A percentile compares a stretch with the other conserved stretches of the same genome.
phyloP scores from a whole-genome alignment of 2,113 vertebrate species.

The Petrocephalus microphthalmus region DNA sequence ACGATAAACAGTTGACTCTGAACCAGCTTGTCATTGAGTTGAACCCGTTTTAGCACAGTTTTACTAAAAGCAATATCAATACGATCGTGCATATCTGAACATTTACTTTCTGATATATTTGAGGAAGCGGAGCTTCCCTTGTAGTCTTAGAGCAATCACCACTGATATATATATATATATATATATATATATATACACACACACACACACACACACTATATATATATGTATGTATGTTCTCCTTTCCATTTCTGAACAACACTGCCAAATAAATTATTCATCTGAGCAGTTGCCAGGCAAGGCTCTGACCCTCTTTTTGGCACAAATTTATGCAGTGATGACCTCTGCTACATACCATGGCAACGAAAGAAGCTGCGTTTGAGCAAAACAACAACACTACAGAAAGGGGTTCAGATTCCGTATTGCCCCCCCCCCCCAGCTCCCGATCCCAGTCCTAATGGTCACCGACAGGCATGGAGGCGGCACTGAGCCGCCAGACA shows the following conservation, averaged over 20 bases:
- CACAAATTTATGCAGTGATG: slow-evolving; percentile 42
- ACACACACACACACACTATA: neutral
- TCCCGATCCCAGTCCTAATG: neutral
- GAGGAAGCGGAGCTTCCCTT: too few species aligned
- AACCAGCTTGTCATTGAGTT: too few species aligned
- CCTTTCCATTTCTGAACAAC: slow-evolving; percentile 67
- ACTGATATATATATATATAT: too few species aligned
- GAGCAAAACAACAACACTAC: neutral
- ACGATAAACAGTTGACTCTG: too few species aligned
- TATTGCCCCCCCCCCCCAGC: neutral
- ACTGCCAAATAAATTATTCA: slow-evolving; percentile 82
- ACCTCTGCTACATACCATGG: slow-evolving; percentile 41
- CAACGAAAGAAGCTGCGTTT: too few species aligned
- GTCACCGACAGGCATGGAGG: neutral
- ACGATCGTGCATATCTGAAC: too few species aligned
- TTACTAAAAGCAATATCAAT: too few species aligned
- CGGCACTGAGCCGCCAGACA: neutral
- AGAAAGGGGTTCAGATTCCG: neutral
- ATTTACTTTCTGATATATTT: too few species aligned
- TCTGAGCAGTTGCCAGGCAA: slow-evolving; percentile 35
- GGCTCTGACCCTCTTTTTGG: slow-evolving; percentile 20
- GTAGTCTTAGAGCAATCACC: too few species aligned
- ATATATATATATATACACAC: neutral
- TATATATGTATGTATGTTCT: slow-evolving; percentile 55
- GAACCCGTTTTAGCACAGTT: too few species aligned